Conservation (phyloP, 2,888 invertebrate genomes). For the Euzophera pinguis region DNA sequence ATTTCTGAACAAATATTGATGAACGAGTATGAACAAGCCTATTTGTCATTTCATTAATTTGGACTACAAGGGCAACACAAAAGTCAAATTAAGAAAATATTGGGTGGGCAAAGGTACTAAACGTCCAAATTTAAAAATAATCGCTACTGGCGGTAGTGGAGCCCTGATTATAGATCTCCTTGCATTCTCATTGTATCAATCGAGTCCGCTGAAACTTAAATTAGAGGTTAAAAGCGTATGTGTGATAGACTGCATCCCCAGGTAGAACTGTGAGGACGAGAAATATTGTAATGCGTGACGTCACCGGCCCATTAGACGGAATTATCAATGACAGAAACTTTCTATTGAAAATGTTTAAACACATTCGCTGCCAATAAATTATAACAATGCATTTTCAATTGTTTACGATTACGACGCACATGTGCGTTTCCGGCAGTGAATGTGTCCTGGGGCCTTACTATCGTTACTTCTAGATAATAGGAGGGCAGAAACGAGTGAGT, state of each 20-base stretch:
- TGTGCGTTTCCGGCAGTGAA: too few relatives aligned
- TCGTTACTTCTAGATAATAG: too few relatives aligned
- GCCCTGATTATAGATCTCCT: constrained; percentile 30
- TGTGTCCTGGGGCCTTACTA: too few relatives aligned
- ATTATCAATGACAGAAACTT: too few relatives aligned
- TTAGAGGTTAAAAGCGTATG: constrained; percentile 54
- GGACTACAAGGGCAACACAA: neutral
- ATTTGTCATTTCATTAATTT: neutral
- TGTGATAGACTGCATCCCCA: constrained; percentile 58
- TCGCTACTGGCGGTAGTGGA: constrained; percentile 12
- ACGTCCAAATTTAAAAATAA: constrained; percentile 17
- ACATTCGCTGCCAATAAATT: too few relatives aligned
- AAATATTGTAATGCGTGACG: constrained; percentile 9
- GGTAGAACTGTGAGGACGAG: constrained; percentile 22
- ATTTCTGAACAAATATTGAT: too few relatives aligned
- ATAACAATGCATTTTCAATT: too few relatives aligned
- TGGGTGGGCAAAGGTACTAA: constrained; percentile 4
- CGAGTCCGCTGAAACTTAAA: constrained; percentile 36
- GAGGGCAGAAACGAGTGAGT: too few relatives aligned
- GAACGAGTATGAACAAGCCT: neutral
- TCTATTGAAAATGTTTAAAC: too few relatives aligned
- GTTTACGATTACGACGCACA: too few relatives aligned
- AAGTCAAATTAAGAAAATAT: neutral
- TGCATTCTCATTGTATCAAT: constrained; percentile 33
- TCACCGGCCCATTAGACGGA: constrained; percentile 1